Conservation (phyloP, 1,140 invertebrate species). For the Euborellia annulipes region DNA sequence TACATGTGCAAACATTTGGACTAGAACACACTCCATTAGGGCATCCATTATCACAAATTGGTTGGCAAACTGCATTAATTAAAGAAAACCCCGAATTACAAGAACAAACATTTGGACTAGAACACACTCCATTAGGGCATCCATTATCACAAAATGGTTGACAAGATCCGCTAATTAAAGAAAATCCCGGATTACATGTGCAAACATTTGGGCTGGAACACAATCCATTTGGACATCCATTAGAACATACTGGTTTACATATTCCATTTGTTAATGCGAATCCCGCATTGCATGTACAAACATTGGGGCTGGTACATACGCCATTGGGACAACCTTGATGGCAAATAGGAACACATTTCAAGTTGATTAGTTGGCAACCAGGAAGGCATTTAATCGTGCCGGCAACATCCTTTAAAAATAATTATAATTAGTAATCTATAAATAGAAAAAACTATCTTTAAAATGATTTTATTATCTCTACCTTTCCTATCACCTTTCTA, state of each 20-base stretch:
- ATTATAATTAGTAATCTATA: no score
- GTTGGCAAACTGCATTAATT: no score
- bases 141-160: slow-evolving; percentile 19
- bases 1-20: slow-evolving; percentile 29
- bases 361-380: no score
- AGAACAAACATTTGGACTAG: slow-evolving; percentile 26
- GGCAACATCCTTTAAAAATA: no score
- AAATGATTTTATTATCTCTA: no score
- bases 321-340: no score
- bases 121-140: slow-evolving; percentile 30
- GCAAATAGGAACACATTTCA: slow-evolving; percentile 22
- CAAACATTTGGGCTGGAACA: slow-evolving; percentile 19
- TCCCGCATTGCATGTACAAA: no score
- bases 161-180: slow-evolving; percentile 5
- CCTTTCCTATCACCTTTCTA: no score
- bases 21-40: slow-evolving; percentile 30
- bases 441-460: no score
- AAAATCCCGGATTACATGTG: slow-evolving; percentile 20
- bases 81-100: slow-evolving; percentile 29
- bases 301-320: no score
- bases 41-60: slow-evolving; percentile 23
- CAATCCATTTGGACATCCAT: slow-evolving; percentile 14
- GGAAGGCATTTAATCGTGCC: no score
- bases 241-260: not conserved
- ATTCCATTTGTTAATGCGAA: no score